These are phyloP conservation scores for Ciona savignyi DNA, from an alignment of 23 tunicate genomes.

Conservation along the genomic window DNA sequence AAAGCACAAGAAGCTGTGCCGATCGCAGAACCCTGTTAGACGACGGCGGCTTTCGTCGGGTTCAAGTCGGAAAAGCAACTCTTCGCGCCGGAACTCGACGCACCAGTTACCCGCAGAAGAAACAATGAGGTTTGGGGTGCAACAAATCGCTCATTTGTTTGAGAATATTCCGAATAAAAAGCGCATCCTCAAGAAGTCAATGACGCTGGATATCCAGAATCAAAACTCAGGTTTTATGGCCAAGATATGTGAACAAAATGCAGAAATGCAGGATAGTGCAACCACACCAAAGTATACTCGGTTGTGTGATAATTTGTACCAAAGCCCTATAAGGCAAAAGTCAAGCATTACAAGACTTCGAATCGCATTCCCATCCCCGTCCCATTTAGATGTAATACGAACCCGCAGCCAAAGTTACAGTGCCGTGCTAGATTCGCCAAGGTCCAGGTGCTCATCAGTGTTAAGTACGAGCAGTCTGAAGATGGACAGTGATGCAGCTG, in stretches of 20 bases:
- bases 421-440: slow-evolving; percentile 12
- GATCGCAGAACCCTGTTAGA: not conserved
- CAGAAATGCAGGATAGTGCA: not conserved
- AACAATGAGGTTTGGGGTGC: slow-evolving; percentile 22
- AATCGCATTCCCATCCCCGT: not conserved
- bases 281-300: not conserved
- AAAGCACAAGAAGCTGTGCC: not conserved
- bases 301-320: too few species aligned
- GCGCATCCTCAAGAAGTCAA: not conserved
- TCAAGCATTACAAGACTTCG: not conserved
- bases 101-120: slow-evolving; percentile 1
- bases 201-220: not conserved
- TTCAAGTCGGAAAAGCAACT: not conserved
- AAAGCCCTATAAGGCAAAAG: not conserved
- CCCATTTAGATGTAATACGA: not conserved
- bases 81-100: not conserved
- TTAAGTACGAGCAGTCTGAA: slow-evolving; percentile 22
- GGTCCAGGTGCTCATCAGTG: slow-evolving; percentile 23
- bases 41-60: not conserved
- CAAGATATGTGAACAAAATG: not conserved
- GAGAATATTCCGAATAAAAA: slow-evolving; percentile 1
- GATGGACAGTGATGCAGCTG: slow-evolving; percentile 21
- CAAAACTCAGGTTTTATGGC: not conserved
- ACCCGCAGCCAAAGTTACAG: slow-evolving; percentile 19
- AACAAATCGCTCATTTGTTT: slow-evolving; percentile 24